Evolutionary conservation across 2,797 vertebrate species (phyloP).

Genomic region (Eulemur coronatus): DNA sequence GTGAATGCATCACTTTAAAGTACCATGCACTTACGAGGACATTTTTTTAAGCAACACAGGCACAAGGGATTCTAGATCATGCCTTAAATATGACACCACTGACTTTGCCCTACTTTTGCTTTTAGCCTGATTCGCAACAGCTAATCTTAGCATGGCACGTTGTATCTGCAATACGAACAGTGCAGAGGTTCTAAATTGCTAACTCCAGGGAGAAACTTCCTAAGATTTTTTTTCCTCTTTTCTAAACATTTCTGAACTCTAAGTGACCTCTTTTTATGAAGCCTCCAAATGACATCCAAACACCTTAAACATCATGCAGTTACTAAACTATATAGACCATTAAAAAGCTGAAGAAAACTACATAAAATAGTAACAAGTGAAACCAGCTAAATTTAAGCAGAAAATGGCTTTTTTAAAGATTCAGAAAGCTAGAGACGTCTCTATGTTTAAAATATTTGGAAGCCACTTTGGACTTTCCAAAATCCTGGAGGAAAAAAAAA

Average conservation of each 20-base stretch:
- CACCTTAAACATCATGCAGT: conserved; percentile 77
- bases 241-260: conserved; percentile 87
- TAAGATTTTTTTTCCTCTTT: conserved; percentile 72
- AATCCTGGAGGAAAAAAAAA: neutral
- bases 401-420: conserved; percentile 75
- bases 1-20: conserved; percentile 6
- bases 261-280: conserved; percentile 83
- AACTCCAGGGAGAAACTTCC: conserved; percentile 68
- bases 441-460: conserved; percentile 37
- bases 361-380: conserved; percentile 66
- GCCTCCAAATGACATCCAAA: conserved; percentile 78
- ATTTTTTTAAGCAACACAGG: neutral
- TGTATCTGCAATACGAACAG: neutral
- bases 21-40: neutral
- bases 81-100: neutral
- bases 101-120: neutral
- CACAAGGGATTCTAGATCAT: neutral
- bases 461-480: neutral
- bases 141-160: neutral
- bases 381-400: conserved; percentile 70
- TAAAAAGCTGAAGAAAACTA: conserved; percentile 69
- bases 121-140: neutral
- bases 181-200: conserved; percentile 63
- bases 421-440: conserved; percentile 64
- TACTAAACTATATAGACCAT: conserved; percentile 65